phyloP scores from a whole-genome alignment of 2,113 vertebrate species.

The Actenoides lindsayi region DNA sequence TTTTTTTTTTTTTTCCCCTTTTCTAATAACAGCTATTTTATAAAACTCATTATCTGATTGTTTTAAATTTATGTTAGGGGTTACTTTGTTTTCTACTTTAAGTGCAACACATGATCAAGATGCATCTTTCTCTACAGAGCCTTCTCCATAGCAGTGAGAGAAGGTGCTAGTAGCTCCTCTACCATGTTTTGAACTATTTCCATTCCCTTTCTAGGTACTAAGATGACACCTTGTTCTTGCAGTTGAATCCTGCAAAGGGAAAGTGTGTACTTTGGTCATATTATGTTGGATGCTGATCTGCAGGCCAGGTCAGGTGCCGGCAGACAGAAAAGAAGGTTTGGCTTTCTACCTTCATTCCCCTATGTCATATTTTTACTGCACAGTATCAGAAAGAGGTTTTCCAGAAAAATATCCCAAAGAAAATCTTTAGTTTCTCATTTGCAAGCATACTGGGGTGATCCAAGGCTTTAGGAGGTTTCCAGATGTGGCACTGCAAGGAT shows the following conservation, averaged over 20 bases:
- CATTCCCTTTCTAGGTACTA: background rate
- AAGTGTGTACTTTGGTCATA: fast-evolving
- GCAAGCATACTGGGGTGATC: background rate
- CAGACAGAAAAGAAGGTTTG: background rate
- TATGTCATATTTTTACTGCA: background rate
- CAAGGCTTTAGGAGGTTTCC: background rate
- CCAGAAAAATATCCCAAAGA: background rate
- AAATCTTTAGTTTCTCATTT: background rate
- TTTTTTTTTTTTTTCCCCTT: background rate
- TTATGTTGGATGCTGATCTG: background rate
- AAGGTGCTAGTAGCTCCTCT: background rate
- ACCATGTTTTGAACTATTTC: background rate
- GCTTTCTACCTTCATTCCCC: background rate
- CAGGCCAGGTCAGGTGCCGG: background rate
- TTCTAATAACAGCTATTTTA: background rate
- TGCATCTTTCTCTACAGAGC: background rate
- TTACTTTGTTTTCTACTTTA: background rate
- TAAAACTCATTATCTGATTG: background rate
- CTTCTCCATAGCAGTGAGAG: background rate
- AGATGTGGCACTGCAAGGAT: background rate
- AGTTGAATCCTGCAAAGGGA: background rate
- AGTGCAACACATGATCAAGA: background rate
- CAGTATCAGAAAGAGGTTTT: background rate
- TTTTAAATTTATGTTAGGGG: background rate
- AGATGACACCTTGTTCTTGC: background rate